phyloP scores from a whole-genome alignment of 2,888 invertebrate genomes.

The Seladonia tumulorum region DNA sequence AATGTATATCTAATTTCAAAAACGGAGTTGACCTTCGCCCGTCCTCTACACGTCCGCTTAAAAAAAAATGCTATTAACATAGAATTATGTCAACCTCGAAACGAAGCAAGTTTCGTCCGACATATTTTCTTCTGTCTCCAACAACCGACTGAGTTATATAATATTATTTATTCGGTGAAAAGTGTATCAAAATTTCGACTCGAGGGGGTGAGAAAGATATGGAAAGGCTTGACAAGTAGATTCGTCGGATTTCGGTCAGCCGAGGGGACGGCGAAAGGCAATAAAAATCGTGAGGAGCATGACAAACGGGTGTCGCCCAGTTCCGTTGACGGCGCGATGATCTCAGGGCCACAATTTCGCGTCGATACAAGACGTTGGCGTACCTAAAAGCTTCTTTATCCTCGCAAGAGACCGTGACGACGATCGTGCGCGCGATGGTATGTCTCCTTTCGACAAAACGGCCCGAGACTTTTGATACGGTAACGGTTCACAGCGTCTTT shows the following conservation, averaged over 20 bases:
- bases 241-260: background rate
- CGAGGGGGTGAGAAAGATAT: no score
- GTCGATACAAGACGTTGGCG: background rate
- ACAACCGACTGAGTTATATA: no score
- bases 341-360: background rate
- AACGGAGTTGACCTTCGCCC: no score
- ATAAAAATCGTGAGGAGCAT: background rate
- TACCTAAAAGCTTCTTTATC: constrained; percentile 28
- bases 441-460: constrained; percentile 26
- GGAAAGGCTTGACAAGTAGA: background rate
- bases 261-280: background rate
- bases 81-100: no score
- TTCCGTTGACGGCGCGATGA: background rate
- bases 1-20: no score
- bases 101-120: no score
- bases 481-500: constrained; percentile 46
- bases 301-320: background rate
- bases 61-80: no score
- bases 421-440: constrained; percentile 5
- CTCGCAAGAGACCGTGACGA: constrained; percentile 24
- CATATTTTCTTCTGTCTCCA: no score
- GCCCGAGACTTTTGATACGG: constrained; percentile 37
- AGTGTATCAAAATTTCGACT: no score
- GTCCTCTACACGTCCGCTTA: no score
- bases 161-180: no score